These are phyloP conservation scores for Belgica antarctica DNA, from an alignment of 2,888 invertebrate genomes.

Conservation along the genomic window DNA sequence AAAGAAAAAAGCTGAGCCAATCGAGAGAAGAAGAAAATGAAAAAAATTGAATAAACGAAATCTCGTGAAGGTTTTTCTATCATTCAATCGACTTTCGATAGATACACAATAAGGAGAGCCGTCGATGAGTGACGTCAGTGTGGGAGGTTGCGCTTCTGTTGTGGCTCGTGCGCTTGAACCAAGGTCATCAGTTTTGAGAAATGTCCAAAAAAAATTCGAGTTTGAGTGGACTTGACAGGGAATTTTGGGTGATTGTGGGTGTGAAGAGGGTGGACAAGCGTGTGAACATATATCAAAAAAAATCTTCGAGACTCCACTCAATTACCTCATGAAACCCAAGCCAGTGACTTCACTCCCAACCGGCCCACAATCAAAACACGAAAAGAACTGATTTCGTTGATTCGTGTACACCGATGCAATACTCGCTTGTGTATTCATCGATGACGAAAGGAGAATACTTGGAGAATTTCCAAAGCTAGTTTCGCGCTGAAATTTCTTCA, in stretches of 20 bases:
- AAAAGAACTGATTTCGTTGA: not conserved
- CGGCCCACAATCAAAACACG: too few relatives aligned
- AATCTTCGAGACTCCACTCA: too few relatives aligned
- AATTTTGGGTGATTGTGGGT: not conserved
- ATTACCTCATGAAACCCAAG: too few relatives aligned
- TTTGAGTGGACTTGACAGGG: not conserved
- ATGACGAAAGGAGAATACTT: slow-evolving; percentile 10
- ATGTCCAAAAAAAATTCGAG: too few relatives aligned
- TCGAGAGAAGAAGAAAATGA: not conserved
- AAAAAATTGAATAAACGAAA: slow-evolving; percentile 4
- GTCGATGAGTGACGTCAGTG: not conserved
- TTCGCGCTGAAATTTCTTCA: not conserved
- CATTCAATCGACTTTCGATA: slow-evolving; percentile 5
- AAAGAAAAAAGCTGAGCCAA: slow-evolving; percentile 11
- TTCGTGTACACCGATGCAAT: not conserved
- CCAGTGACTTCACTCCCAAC: too few relatives aligned
- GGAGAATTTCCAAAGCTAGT: slow-evolving; percentile 17
- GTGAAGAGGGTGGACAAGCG: too few relatives aligned
- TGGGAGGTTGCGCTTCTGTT: too few relatives aligned
- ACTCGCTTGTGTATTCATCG: not conserved
- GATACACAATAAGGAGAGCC: not conserved
- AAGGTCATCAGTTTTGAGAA: too few relatives aligned
- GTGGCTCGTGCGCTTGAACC: too few relatives aligned
- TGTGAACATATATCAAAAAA: too few relatives aligned
- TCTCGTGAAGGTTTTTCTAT: slow-evolving; percentile 11